Conservation (phyloP, 2,888 invertebrate genomes). For the Balanococcus diminutus region DNA sequence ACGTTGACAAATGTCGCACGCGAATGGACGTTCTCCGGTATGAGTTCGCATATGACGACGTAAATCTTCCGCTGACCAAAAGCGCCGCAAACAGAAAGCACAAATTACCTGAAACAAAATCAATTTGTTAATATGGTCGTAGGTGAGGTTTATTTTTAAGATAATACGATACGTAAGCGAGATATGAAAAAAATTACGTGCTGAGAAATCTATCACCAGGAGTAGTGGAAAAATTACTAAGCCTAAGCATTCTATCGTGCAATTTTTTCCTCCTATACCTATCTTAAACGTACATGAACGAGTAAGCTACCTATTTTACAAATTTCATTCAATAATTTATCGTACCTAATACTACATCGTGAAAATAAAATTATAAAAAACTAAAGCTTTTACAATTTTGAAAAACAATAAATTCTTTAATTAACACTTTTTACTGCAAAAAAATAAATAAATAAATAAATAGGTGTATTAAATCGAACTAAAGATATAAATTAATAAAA, state of each 20-base stretch:
- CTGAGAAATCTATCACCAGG: neutral
- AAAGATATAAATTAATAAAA: neutral
- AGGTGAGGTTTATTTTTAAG: neutral
- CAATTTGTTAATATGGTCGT: neutral
- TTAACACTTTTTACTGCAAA: neutral
- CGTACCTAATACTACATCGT: neutral
- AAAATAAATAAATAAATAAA: neutral
- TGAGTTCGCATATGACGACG: conserved; percentile 93
- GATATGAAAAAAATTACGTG: neutral
- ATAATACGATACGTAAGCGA: neutral
- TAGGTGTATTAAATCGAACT: neutral
- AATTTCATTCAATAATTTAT: neutral
- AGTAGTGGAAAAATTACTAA: too few species aligned
- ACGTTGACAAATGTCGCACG: conserved; percentile 85
- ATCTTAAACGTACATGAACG: neutral
- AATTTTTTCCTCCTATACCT: neutral
- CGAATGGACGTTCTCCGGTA: conserved; percentile 89
- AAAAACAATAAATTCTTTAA: neutral
- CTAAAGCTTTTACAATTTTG: neutral
- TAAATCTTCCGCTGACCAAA: conserved; percentile 94
- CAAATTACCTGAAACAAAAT: conserved; percentile 72
- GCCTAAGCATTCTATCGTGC: neutral
- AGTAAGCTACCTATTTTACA: neutral
- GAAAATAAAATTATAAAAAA: neutral
- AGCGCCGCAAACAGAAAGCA: conserved; percentile 89